A percentile compares a stretch with the other conserved stretches of the same genome.
These are phyloP conservation scores for Tachystola acroxantha DNA, from an alignment of 2,888 invertebrate species.

Conservation along the genomic window DNA sequence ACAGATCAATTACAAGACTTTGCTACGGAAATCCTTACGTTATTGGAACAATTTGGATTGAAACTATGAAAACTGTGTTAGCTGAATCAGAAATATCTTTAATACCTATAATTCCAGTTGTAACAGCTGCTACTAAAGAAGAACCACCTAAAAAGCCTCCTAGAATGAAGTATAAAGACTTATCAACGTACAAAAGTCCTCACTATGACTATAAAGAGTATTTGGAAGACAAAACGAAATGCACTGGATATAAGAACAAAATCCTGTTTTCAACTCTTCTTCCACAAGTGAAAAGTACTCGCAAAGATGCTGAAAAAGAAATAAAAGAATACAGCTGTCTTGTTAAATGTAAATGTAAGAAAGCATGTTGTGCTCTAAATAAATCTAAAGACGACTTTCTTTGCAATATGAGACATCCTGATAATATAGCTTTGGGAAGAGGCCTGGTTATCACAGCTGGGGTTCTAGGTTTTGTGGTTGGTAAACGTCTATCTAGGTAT, in stretches of 20 bases:
- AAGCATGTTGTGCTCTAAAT: slow-evolving; percentile 13
- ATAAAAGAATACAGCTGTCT: slow-evolving; percentile 17
- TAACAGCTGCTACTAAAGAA: slow-evolving; percentile 25
- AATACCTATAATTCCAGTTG: slow-evolving; percentile 26
- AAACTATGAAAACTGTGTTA: slow-evolving; percentile 29
- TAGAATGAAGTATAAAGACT: slow-evolving; percentile 48
- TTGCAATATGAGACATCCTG: slow-evolving; percentile 37
- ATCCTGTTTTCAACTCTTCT: slow-evolving; percentile 34
- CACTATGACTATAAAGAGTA: slow-evolving; percentile 48
- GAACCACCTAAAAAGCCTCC: slow-evolving; percentile 40
- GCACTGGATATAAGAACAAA: slow-evolving; percentile 33
- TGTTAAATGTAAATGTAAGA: slow-evolving; percentile 11
- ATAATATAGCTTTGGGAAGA: slow-evolving; percentile 31
- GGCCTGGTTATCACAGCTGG: slow-evolving; percentile 22
- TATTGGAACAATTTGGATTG: slow-evolving; percentile 43
- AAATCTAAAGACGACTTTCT: too few relatives aligned
- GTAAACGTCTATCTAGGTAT: slow-evolving; percentile 1
- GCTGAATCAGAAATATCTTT: slow-evolving; percentile 33
- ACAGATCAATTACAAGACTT: slow-evolving; percentile 15
- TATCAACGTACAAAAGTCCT: slow-evolving; percentile 46
- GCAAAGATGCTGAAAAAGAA: slow-evolving; percentile 16
- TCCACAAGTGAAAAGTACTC: slow-evolving; percentile 33
- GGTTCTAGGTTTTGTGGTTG: slow-evolving; percentile 26
- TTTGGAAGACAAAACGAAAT: slow-evolving; percentile 25
- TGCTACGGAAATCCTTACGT: slow-evolving; percentile 37